Conservation (phyloP, 1,140 invertebrate genomes). For the Holotrichia oblita region DNA sequence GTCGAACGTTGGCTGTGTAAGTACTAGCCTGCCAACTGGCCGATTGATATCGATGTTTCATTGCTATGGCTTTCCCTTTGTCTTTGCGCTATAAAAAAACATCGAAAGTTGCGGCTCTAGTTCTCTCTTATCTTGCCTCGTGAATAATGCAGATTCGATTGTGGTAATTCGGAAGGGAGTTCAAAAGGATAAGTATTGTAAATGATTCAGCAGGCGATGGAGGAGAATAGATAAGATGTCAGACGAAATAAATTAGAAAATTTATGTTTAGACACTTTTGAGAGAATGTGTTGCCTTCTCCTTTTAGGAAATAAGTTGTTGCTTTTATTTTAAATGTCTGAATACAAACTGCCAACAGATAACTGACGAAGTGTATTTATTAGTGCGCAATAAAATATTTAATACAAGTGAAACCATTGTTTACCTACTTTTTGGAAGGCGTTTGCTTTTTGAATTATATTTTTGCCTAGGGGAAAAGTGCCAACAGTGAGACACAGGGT, state of each 20-base stretch:
- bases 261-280: too few species aligned
- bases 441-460: too few species aligned
- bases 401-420: too few species aligned
- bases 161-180: background rate
- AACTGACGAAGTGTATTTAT: too few species aligned
- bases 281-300: too few species aligned
- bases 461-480: too few species aligned
- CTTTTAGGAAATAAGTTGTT: too few species aligned
- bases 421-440: too few species aligned
- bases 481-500: too few species aligned
- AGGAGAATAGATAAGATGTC: background rate
- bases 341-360: too few species aligned
- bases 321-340: too few species aligned
- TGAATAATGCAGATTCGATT: slow-evolving; percentile 14
- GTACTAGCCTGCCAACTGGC: background rate
- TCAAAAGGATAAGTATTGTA: background rate
- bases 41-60: slow-evolving; percentile 32
- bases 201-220: background rate
- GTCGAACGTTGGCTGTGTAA: slow-evolving; percentile 9
- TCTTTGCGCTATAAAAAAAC: slow-evolving; percentile 26
- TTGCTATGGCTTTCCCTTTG: slow-evolving; percentile 22
- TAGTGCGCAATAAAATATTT: too few species aligned
- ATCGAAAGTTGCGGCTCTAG: background rate
- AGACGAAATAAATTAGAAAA: background rate
- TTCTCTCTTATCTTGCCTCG: background rate